Percentiles rank a stretch among this genome's conserved stretches.
These are phyloP conservation scores for Lepetodrilus schrolli DNA, from an alignment of 2,888 invertebrate genomes.

Conservation along the genomic window DNA sequence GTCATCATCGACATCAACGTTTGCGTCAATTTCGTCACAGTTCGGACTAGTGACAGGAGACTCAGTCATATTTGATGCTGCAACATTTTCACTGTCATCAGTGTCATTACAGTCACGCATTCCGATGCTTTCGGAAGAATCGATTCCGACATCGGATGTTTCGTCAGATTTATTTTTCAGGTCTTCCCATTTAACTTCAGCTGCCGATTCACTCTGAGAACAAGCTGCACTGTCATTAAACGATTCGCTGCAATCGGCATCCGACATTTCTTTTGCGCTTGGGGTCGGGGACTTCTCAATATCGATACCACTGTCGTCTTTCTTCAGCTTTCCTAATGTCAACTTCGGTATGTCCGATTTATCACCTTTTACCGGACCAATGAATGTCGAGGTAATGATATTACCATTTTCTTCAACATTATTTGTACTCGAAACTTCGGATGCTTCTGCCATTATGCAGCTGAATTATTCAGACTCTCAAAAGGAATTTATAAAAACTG, in stretches of 20 bases:
- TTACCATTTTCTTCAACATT: not conserved
- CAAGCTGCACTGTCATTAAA: constrained; percentile 46
- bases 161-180: constrained; percentile 31
- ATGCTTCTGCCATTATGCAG: constrained; percentile 27
- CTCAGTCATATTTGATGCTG: constrained; percentile 1
- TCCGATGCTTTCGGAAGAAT: constrained; percentile 28
- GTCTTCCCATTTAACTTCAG: constrained; percentile 40
- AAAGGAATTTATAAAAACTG: too few species aligned
- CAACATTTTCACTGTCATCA: constrained; percentile 31
- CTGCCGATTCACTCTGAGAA: constrained; percentile 42
- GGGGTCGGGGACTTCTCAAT: constrained; percentile 59
- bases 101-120: constrained; percentile 32
- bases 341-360: constrained; percentile 13
- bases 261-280: constrained; percentile 48
- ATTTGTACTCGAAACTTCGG: constrained; percentile 13
- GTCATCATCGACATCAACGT: constrained; percentile 32
- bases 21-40: constrained; percentile 26
- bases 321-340: constrained; percentile 50
- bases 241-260: constrained; percentile 40
- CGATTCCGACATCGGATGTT: constrained; percentile 23
- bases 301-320: constrained; percentile 72
- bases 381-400: not conserved
- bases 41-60: not conserved
- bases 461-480: too few species aligned
- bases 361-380: not conserved